A percentile compares a stretch with the other conserved stretches of the same genome.
These are phyloP conservation scores for Synanthedon formicaeformis DNA, from an alignment of 2,888 invertebrate genomes.

Conservation along the genomic window DNA sequence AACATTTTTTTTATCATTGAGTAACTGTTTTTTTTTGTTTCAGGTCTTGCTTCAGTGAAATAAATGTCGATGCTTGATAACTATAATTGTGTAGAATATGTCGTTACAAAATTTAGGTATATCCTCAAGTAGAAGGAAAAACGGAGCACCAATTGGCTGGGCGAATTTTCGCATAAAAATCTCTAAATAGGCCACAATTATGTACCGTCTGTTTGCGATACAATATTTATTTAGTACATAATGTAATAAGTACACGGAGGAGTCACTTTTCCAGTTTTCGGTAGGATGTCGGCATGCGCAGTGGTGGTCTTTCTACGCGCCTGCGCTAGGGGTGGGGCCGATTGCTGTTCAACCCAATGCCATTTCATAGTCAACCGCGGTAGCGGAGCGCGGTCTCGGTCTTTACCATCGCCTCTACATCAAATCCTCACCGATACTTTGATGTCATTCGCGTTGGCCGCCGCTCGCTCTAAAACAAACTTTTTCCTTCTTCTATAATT, in stretches of 20 bases:
- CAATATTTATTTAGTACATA: constrained; percentile 69
- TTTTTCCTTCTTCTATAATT: constrained; percentile 39
- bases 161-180: constrained; percentile 23
- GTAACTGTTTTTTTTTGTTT: too few species aligned
- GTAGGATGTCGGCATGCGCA: constrained; percentile 67
- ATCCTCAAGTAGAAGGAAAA: too few species aligned
- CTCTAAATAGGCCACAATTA: constrained; percentile 45
- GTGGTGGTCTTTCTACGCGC: constrained; percentile 34
- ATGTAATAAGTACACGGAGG: constrained; percentile 65
- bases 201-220: constrained; percentile 51
- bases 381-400: constrained; percentile 45
- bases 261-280: constrained; percentile 68
- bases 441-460: constrained; percentile 42
- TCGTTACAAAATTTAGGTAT: too few species aligned
- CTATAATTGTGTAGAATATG: too few species aligned
- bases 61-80: too few species aligned
- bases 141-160: too few species aligned
- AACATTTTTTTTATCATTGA: too few species aligned
- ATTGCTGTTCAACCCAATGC: constrained; percentile 48
- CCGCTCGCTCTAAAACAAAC: constrained; percentile 41
- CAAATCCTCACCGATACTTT: constrained; percentile 19
- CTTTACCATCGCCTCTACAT: constrained; percentile 20
- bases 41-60: too few species aligned
- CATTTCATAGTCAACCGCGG: constrained; percentile 64
- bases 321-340: constrained; percentile 66